Conservation (phyloP, 2,113 vertebrate genomes). For the Prinia subflava region DNA sequence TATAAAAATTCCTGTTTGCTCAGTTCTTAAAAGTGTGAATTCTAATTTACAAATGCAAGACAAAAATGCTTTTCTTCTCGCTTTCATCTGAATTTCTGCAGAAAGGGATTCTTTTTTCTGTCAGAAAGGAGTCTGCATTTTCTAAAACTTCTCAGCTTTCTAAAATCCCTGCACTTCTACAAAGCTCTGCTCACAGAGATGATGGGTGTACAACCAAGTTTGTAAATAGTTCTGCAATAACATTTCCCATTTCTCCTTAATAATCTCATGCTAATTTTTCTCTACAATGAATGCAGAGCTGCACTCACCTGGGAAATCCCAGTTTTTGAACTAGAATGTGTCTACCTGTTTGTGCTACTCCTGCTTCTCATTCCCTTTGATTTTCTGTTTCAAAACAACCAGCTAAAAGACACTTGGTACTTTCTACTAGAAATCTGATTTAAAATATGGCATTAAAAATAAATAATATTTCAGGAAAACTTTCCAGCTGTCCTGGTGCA, state of each 20-base stretch:
- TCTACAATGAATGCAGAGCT: not conserved
- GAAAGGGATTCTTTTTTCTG: not conserved
- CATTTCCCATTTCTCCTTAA: not conserved
- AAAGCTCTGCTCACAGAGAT: not conserved
- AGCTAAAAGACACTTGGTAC: not conserved
- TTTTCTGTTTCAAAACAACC: not conserved
- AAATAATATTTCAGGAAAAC: not conserved
- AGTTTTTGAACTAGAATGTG: not conserved
- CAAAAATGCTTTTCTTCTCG: not conserved
- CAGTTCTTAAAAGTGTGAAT: not conserved
- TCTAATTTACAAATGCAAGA: not conserved
- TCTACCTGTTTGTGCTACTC: not conserved
- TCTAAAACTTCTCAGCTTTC: not conserved
- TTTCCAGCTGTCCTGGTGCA: not conserved
- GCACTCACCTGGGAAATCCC: not conserved
- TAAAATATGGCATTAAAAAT: not conserved
- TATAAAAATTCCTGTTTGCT: not conserved
- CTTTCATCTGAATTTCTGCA: not conserved
- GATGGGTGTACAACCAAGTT: not conserved
- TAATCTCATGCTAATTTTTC: not conserved
- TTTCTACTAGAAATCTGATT: not conserved
- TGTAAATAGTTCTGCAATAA: not conserved
- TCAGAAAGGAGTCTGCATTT: not conserved
- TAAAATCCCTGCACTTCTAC: not conserved
- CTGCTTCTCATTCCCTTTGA: not conserved